A percentile compares a stretch with the other conserved stretches of the same genome.
These are phyloP conservation scores for Drosophila pseudoananassae DNA, from an alignment of 1,140 invertebrate genomes.

Conservation along the genomic window DNA sequence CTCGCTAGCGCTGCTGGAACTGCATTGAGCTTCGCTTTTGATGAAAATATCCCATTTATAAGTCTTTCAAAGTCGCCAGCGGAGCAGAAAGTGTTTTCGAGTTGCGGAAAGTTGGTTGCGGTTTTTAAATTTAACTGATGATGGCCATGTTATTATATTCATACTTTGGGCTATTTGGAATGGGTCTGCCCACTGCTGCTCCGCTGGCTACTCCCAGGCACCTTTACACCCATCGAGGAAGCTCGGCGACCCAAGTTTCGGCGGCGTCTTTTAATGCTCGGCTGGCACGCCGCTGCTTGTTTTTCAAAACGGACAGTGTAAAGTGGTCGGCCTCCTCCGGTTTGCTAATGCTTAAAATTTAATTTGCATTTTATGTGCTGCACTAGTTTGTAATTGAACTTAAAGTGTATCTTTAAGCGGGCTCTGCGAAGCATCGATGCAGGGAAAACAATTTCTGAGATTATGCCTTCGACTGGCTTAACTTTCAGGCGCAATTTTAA, in stretches of 20 bases:
- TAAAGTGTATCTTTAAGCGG: conserved; percentile 31
- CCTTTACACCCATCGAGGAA: conserved; percentile 47
- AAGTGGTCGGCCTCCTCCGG: conserved; percentile 30
- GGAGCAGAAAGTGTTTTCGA: conserved; percentile 66
- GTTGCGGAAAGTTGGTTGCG: conserved; percentile 76
- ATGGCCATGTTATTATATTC: conserved; percentile 60
- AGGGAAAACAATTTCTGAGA: conserved; percentile 30
- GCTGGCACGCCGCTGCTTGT: conserved; percentile 31
- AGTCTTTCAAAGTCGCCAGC: conserved; percentile 41
- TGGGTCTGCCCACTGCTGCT: conserved; percentile 39
- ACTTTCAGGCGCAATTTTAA: conserved; percentile 11
- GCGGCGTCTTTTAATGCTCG: conserved; percentile 60
- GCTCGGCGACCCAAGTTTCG: conserved; percentile 29
- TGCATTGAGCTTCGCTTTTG: conserved; percentile 51
- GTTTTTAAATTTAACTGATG: conserved; percentile 69
- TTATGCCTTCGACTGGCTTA: conserved; percentile 33
- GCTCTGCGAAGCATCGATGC: conserved; percentile 25
- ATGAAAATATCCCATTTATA: conserved; percentile 49
- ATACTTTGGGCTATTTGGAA: conserved; percentile 54
- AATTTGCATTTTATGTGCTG: conserved; percentile 66
- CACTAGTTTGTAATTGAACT: conserved; percentile 59
- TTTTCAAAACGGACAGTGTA: conserved; percentile 35
- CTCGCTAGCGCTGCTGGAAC: conserved; percentile 42
- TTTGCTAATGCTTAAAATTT: conserved; percentile 44
- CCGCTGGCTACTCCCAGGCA: conserved; percentile 13